These are phyloP conservation scores for Pelagia noctiluca DNA, from an alignment of 30 jellyfish, hydroid and myxozoan genomes.

Conservation along the genomic window DNA sequence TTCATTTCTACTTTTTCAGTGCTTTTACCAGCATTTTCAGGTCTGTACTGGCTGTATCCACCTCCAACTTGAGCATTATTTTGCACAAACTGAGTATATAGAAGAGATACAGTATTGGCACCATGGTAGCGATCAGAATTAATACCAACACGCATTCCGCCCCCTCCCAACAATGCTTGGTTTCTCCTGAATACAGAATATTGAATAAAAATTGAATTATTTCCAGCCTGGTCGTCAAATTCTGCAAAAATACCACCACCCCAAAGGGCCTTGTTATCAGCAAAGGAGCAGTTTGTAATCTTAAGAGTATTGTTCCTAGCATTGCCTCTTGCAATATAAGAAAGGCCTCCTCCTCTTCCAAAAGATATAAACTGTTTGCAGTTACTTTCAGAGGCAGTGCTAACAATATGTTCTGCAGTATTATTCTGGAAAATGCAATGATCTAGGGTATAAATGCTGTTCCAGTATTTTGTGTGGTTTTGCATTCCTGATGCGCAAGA, in stretches of 20 bases:
- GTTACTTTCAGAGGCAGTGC: conserved; percentile 4
- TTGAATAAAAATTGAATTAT: conserved; percentile 20
- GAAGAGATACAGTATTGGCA: conserved; percentile 19
- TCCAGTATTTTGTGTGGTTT: not conserved
- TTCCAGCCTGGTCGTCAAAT: conserved; percentile 51
- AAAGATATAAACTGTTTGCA: conserved; percentile 46
- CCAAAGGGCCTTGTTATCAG: conserved; percentile 74
- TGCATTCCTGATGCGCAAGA: not conserved
- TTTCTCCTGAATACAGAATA: conserved; percentile 53
- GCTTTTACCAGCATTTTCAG: conserved; percentile 6
- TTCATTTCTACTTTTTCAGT: conserved; percentile 18
- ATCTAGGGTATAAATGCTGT: not conserved
- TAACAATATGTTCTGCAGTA: conserved; percentile 41
- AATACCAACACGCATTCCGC: conserved; percentile 73
- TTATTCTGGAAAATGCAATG: conserved; percentile 27
- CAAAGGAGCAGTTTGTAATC: conserved; percentile 38
- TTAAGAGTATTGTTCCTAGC: conserved; percentile 50
- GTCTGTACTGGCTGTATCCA: conserved; percentile 44
- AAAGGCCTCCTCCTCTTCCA: conserved; percentile 90
- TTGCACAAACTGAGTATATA: conserved; percentile 13
- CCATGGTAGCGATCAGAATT: conserved; percentile 36
- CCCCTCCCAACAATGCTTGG: conserved; percentile 77
- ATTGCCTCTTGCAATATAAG: conserved; percentile 54
- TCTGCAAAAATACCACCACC: conserved; percentile 85
- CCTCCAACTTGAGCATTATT: conserved; percentile 78